Conservation (phyloP, 2,797 vertebrate genomes). For the Phalanger gymnotis region DNA sequence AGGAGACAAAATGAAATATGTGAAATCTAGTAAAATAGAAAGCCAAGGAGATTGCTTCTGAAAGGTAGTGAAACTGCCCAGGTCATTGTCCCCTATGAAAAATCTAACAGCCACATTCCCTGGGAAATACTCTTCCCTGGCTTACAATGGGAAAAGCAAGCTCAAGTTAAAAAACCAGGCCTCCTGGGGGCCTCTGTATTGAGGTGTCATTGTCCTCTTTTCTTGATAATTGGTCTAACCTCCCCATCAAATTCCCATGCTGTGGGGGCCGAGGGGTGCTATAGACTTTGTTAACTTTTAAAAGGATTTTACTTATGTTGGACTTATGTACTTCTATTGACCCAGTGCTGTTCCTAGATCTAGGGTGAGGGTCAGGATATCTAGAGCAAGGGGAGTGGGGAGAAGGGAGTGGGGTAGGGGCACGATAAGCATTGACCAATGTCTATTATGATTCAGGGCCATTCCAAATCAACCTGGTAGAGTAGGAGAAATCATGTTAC, state of each 20-base stretch:
- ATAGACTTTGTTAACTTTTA: neutral
- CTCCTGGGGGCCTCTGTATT: neutral
- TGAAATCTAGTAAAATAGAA: conserved; percentile 58
- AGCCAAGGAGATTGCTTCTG: conserved; percentile 60
- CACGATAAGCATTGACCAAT: neutral
- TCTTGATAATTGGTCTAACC: neutral
- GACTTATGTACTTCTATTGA: too few relatives aligned
- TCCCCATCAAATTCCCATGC: neutral
- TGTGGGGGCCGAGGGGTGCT: fast-evolving
- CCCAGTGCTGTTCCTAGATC: neutral
- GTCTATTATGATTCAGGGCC: neutral
- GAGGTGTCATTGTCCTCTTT: neutral
- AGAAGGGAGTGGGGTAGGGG: too few relatives aligned
- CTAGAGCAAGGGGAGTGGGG: neutral
- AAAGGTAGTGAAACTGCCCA: conserved; percentile 68
- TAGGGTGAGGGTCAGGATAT: neutral
- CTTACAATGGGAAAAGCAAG: conserved; percentile 56
- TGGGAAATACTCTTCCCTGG: conserved; percentile 54
- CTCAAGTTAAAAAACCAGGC: conserved; percentile 48
- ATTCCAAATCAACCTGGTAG: neutral
- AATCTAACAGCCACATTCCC: conserved; percentile 32
- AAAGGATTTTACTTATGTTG: conserved; percentile 21
- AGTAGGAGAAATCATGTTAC: neutral
- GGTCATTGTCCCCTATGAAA: conserved; percentile 62
- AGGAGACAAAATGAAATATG: conserved; percentile 59